Conservation (phyloP, 2,797 vertebrate species). For the Pipistrellus pygmaeus region DNA sequence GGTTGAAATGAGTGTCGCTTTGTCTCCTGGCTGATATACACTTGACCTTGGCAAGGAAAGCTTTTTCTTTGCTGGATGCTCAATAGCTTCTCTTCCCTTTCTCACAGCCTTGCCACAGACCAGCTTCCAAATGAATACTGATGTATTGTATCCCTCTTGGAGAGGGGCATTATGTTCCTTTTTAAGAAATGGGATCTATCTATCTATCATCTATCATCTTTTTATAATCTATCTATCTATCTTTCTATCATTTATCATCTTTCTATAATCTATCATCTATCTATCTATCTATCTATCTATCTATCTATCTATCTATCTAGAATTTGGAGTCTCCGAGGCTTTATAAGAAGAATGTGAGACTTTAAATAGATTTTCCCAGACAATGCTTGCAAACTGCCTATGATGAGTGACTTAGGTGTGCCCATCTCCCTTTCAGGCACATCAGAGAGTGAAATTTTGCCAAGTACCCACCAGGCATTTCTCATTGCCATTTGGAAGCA, state of each 20-base stretch:
- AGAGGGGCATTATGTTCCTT: background rate
- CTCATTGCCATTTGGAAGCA: background rate
- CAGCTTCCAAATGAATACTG: slow-evolving; percentile 56
- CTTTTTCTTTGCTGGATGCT: slow-evolving; percentile 37
- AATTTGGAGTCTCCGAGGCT: background rate
- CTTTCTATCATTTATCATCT: background rate
- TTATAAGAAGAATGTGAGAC: background rate
- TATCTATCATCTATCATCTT: background rate
- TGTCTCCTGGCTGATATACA: slow-evolving; percentile 63
- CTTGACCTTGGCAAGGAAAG: slow-evolving; percentile 45
- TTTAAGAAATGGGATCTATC: background rate
- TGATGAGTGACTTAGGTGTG: background rate
- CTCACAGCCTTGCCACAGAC: slow-evolving; percentile 57
- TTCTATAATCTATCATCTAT: no score
- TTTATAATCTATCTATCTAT: no score
- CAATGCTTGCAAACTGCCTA: background rate
- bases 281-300: no score
- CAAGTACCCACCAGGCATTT: rapidly evolving
- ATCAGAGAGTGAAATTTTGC: background rate
- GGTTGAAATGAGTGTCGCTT: slow-evolving; percentile 70
- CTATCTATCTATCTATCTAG: background rate
- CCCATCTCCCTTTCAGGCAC: rapidly evolving
- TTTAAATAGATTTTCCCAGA: background rate
- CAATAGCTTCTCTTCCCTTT: slow-evolving; percentile 62
- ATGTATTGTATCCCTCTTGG: slow-evolving; percentile 58